Base-by-base conservation (phyloP, 2,888 invertebrate genomes). In the Megastigmus dorsalis region DNA sequence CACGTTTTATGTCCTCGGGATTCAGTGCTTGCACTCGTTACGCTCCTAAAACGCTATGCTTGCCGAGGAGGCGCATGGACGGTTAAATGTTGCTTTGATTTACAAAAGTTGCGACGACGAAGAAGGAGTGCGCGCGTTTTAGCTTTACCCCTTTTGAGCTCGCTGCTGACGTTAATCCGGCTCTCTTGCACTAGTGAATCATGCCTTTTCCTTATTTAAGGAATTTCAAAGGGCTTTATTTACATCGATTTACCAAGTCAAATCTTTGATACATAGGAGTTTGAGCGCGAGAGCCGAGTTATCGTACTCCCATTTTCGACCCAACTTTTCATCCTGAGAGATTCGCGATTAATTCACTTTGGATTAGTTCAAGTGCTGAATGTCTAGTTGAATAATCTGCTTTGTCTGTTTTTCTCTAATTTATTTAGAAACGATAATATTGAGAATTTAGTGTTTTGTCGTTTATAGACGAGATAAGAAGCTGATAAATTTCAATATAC, bases 1-100 rank as follows among this genome's bases (percentile, higher is more conserved):
- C 74, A 74, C 55, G 69, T 77, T 76, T 65, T 75, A 77, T 73
- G 74, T 77, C 62, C 57, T 65, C 70, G 43, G 59, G 62, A 77
- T 75, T 68, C 9, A 13, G 45, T 6, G 26, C 36, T 48, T 23
- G 20, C 20, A 7, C 36, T 33, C 57, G 33, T 63, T 62, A 33
- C n/a, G n/a, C n/a, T n/a, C n/a, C n/a, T n/a, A n/a, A n/a, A n/a
- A n/a, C n/a, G n/a, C n/a, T 36, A 43, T 28, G 4, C 59, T 43
- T 18, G 2, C 48, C 48, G 38, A 60, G 52, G 60, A 50, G 28
- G 43, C 43, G 30, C 28, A 10, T 10, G 15, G 13, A 41, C 62
- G 30, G 28, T 59, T 50, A 50, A 57, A 66, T 50, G 30, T 48
- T 36, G 48, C 48, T 65, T 65, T 72, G 50, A 65, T 72, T 71